phyloP scores from a whole-genome alignment of 2,113 vertebrate genomes.

The Labrus mixtus region DNA sequence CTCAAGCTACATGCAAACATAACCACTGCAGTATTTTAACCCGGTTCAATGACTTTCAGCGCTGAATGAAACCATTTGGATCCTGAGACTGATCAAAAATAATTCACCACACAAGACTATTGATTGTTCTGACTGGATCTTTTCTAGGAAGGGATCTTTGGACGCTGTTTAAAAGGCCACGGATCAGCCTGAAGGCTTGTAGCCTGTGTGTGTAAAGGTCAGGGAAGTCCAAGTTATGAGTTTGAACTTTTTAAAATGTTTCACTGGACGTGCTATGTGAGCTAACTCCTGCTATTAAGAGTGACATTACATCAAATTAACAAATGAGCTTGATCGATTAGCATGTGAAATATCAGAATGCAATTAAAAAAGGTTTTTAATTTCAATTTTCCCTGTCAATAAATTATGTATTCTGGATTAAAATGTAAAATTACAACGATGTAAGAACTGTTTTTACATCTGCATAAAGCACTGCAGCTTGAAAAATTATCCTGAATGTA shows the following conservation, averaged over 20 bases:
- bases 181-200: slow-evolving; percentile 25
- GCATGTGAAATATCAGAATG: not conserved
- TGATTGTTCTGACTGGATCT: not conserved
- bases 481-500: slow-evolving; percentile 3
- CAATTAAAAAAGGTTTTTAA: not conserved
- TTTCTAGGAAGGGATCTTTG: not conserved
- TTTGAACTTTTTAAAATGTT: slow-evolving; percentile 47
- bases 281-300: slow-evolving; percentile 8
- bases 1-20: slow-evolving; percentile 1
- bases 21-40: slow-evolving; percentile 15
- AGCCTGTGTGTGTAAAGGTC: slow-evolving; percentile 40
- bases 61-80: slow-evolving; percentile 8
- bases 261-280: slow-evolving; percentile 9
- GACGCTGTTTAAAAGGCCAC: slow-evolving; percentile 50
- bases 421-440: not conserved
- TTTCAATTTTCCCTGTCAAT: not conserved
- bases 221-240: slow-evolving; percentile 47
- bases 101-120: not conserved
- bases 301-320: slow-evolving; percentile 7
- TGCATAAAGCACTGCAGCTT: not conserved
- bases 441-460: not conserved
- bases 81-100: not conserved
- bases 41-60: not conserved
- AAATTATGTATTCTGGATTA: not conserved
- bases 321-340: slow-evolving; percentile 3